Conservation (phyloP, 2,888 invertebrate species). For the Epirrhoe tristata region DNA sequence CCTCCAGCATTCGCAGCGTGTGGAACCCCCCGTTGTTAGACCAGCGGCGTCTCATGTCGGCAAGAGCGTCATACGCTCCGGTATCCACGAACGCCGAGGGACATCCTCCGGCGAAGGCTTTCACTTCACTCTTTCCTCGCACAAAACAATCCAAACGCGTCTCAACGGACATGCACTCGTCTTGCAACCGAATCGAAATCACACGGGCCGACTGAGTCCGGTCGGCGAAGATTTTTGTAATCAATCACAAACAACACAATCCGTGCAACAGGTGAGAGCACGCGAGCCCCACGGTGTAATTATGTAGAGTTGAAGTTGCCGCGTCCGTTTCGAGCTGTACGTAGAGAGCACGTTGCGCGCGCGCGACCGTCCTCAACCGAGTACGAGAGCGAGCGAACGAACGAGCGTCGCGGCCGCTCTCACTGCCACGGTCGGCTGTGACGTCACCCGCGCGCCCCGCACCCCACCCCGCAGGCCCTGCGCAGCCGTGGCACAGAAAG, state of each 20-base stretch:
- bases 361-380: slow-evolving; percentile 81
- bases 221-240: slow-evolving; percentile 52
- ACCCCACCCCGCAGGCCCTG: slow-evolving; percentile 53
- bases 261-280: slow-evolving; percentile 71
- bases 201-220: slow-evolving; percentile 32
- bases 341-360: slow-evolving; percentile 72
- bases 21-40: slow-evolving; percentile 90
- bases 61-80: slow-evolving; percentile 78
- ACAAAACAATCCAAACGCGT: slow-evolving; percentile 78
- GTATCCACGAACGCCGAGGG: slow-evolving; percentile 69
- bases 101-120: slow-evolving; percentile 79
- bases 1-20: slow-evolving; percentile 88
- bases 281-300: slow-evolving; percentile 62
- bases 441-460: slow-evolving; percentile 71
- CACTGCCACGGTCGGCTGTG: slow-evolving; percentile 85
- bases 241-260: slow-evolving; percentile 63
- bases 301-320: slow-evolving; percentile 62
- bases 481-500: slow-evolving; percentile 81
- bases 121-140: slow-evolving; percentile 82
- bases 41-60: slow-evolving; percentile 91
- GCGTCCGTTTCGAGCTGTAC: slow-evolving; percentile 57
- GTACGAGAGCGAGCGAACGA: slow-evolving; percentile 79
- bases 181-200: slow-evolving; percentile 69
- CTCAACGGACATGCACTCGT: slow-evolving; percentile 73
- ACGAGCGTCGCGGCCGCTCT: slow-evolving; percentile 74